These are phyloP conservation scores for Oikopleura vanhoeffeni DNA, from an alignment of 23 tunicate species.

Conservation along the genomic window DNA sequence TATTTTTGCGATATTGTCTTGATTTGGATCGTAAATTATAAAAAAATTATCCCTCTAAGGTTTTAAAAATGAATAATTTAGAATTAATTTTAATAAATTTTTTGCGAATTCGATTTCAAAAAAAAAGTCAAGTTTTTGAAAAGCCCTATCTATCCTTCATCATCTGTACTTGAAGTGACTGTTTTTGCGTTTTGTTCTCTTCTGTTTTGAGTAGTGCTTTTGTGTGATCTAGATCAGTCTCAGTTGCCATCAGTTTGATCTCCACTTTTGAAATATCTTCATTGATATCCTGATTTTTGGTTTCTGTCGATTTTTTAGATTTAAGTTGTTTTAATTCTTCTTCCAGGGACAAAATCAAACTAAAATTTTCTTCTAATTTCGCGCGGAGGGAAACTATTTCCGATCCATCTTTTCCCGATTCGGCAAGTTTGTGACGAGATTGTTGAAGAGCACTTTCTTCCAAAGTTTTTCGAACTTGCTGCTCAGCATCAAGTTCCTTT, in stretches of 20 bases:
- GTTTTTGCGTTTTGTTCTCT: conserved; percentile 1
- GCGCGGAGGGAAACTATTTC: background rate
- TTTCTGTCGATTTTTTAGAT: background rate
- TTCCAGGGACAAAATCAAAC: background rate
- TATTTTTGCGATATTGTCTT: too few relatives aligned
- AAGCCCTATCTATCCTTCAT: conserved; percentile 11
- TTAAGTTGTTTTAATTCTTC: background rate
- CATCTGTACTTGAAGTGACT: conserved; percentile 6
- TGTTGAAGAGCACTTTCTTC: background rate
- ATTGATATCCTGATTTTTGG: background rate
- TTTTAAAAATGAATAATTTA: too few relatives aligned
- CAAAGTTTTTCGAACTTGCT: background rate
- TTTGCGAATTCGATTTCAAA: too few relatives aligned
- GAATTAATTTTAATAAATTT: too few relatives aligned
- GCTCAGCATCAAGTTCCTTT: background rate
- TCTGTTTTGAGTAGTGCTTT: background rate
- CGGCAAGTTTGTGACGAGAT: background rate
- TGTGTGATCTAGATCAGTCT: background rate
- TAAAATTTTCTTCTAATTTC: background rate
- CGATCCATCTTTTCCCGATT: background rate
- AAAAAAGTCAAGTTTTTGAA: too few relatives aligned
- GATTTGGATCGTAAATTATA: too few relatives aligned
- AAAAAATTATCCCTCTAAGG: too few relatives aligned
- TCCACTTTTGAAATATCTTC: background rate
- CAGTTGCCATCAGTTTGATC: conserved; percentile 4